Base-by-base conservation (phyloP, 2,888 invertebrate species). In the Emmelina monodactyla region DNA sequence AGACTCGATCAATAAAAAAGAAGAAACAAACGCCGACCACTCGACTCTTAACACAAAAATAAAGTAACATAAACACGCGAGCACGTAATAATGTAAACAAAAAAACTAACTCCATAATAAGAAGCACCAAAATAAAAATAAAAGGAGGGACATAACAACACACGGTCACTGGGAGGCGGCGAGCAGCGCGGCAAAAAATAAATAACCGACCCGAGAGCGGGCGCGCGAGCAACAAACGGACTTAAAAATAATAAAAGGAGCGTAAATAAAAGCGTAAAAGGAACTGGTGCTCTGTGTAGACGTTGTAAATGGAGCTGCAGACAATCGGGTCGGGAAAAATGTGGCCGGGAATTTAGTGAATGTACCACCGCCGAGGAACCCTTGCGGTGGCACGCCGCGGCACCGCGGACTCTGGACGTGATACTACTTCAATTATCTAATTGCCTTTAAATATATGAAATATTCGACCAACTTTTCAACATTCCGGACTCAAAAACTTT, bases 221-320 rank as follows among this genome's bases (percentile, higher is more conserved):
- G 71, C 69, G 72, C 19, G 19, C 19, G 19, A 19, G n/a, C 19
- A 9, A 19, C 19, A 5, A 19, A 19, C 19, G 5, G 19, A 71
- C 76, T 73, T 72, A 69, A 73, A 79, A 76, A 76, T 73, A 78
- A 78, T 75, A 78, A 78, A 78, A 76, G 71, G 70, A 75, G 68
- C 72, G 75, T 76, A 79, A 78, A 79, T 76, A 78, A 78, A 78
- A 76, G 75, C 75, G 76, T 79, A 75, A 76, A 78, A 76, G 78
- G 75, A 75, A 73, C 78, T 73, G 72, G 72, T 62, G 68, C 72
- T 66, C 68, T 71, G 73, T 76, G 76, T 76, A 75, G 76, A 75
- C 72, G 76, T 73, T 78, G 76, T 78, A 78, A 76, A 75, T 71
- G 76, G 76, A 70, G 72, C 72, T 70, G 71, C 70, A 73, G 76